Evolutionary conservation across 2,888 invertebrate species (phyloP).

Genomic region (Amorpha juglandis): DNA sequence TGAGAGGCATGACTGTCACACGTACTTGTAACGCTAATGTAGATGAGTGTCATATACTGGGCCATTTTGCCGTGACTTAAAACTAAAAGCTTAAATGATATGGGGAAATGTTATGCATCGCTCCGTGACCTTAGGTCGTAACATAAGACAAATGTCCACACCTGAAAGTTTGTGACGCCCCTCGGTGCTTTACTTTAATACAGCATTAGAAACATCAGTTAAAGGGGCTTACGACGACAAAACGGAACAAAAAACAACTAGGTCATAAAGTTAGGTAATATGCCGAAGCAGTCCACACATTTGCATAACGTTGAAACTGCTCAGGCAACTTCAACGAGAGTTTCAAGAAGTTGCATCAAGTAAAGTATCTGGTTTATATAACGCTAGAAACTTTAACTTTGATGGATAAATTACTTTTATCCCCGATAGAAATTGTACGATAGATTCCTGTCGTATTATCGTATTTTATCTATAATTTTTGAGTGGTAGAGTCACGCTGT

Average conservation of each 20-base stretch:
- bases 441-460: no score
- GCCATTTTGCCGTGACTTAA: background rate
- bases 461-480: no score
- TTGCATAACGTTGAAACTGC: slow-evolving; percentile 22
- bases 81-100: no score
- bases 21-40: no score
- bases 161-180: no score
- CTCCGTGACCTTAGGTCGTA: no score
- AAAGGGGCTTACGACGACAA: background rate
- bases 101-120: no score
- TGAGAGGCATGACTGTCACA: no score
- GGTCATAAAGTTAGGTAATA: slow-evolving; percentile 23
- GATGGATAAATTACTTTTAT: slow-evolving; percentile 1
- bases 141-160: background rate
- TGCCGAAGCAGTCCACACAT: slow-evolving; percentile 18
- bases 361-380: slow-evolving; percentile 22
- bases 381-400: slow-evolving; percentile 18
- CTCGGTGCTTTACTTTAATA: no score
- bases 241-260: slow-evolving; percentile 14
- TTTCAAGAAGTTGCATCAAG: slow-evolving; percentile 18
- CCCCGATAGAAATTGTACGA: background rate
- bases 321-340: background rate
- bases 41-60: no score
- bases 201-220: background rate
- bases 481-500: no score